Evolutionary conservation across 92 coral and sea anemone genomes (phyloP), one percentile per base, ranked within the genome.

Genomic region (Scolanthus callimorphus): DNA sequence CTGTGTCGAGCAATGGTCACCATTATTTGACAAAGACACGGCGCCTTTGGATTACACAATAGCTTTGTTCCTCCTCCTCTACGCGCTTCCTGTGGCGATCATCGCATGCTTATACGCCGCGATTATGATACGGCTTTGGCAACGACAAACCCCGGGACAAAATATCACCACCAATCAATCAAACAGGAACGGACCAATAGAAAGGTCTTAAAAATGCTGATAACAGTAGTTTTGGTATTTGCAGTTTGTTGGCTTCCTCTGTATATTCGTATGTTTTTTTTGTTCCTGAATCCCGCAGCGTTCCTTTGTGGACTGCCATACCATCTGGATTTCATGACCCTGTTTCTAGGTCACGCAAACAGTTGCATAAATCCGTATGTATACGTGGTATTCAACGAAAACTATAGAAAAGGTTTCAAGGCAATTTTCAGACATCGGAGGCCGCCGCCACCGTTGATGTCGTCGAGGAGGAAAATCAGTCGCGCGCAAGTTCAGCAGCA

Each of bases 201-300:
- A 31, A 80, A 76, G 34, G 84, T 82, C 13, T 57, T 80, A 19
- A 69, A 74, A 52, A 85, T 85, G 92, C 58, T 85, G 56, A 72
- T 85, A 1, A 85, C 80, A 2, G 92, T 85, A 1, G 86, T 82
- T 2, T 63, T 75, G 22, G 92, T 82, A 20, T 85, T 85, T 53
- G 92, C 87, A n/a, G 53, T 69, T 19, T 85, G 80, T 44, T 85
- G 92, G 92, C 77, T 85, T 29, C 92, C 88, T 20, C 74, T 84
- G 25, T 79, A 72, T 63, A 82, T 79, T 26, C 77, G 91, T 6
- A 84, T 84, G 91, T 84, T 84, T 26, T 49, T 84, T 39, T 37
- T 84, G 59, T 84, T 72, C 56, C 49, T 75, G 12, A 11, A 48
- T n/a, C 78, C 77, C n/a, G 49, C 62, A 22, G 59, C 57, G 11